Conservation (phyloP, 2,113 vertebrate genomes). For the Petrocephalus microphthalmus region DNA sequence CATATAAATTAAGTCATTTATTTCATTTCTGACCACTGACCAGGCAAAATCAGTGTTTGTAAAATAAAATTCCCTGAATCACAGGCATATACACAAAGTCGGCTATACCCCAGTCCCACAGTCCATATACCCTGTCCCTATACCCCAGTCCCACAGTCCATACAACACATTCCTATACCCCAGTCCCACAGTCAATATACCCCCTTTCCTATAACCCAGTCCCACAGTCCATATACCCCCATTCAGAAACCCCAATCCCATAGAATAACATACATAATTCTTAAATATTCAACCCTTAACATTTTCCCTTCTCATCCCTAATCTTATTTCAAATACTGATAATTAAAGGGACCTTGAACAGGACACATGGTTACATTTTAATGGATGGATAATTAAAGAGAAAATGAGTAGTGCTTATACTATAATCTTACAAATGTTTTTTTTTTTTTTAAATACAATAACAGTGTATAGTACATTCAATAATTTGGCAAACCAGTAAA, state of each 20-base stretch:
- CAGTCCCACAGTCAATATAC: background rate
- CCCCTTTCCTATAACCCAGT: background rate
- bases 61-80: background rate
- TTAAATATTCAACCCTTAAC: background rate
- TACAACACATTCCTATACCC: background rate
- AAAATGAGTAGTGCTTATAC: background rate
- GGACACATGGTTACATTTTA: background rate
- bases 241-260: background rate
- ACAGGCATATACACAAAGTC: background rate
- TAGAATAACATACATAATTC: background rate
- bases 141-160: background rate
- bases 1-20: background rate
- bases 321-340: background rate
- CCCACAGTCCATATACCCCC: background rate
- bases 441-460: background rate
- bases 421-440: background rate
- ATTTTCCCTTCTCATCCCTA: background rate
- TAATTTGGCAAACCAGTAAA: background rate
- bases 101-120: background rate
- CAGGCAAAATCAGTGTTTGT: background rate
- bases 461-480: background rate
- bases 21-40: background rate
- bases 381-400: background rate
- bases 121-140: background rate
- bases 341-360: background rate